These are phyloP conservation scores for Lasioglossum villosulum DNA, from an alignment of 2,888 invertebrate species.

Conservation along the genomic window DNA sequence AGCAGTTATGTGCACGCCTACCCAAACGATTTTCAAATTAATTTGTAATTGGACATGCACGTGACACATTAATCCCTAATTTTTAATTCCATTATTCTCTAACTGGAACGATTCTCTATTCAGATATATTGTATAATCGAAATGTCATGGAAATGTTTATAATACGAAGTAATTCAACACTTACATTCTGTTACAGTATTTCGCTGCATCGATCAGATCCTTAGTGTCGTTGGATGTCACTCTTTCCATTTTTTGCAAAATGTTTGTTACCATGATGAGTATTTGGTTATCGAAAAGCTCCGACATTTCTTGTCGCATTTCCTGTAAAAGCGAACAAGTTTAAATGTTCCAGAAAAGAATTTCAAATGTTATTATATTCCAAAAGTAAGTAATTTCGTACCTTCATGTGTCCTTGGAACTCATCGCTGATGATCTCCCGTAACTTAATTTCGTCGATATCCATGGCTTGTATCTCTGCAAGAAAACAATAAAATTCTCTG, in stretches of 20 bases:
- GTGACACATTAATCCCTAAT: background rate
- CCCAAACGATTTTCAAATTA: background rate
- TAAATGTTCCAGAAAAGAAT: background rate
- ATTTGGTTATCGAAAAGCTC: slow-evolving; percentile 67
- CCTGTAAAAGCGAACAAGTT: slow-evolving; percentile 49
- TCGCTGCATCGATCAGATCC: slow-evolving; percentile 39
- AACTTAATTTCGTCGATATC: background rate
- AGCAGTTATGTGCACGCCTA: slow-evolving; percentile 12
- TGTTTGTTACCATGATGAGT: slow-evolving; percentile 71
- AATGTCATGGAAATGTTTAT: background rate
- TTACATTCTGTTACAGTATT: slow-evolving; percentile 62
- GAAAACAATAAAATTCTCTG: background rate
- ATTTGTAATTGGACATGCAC: background rate
- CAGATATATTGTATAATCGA: too few species aligned
- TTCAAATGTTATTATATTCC: background rate
- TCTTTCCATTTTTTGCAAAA: slow-evolving; percentile 57
- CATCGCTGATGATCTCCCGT: slow-evolving; percentile 53
- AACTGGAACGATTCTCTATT: background rate
- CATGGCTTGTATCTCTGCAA: background rate
- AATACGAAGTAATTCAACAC: slow-evolving; percentile 10
- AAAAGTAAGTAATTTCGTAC: slow-evolving; percentile 44
- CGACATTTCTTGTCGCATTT: slow-evolving; percentile 68
- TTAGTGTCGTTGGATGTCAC: background rate
- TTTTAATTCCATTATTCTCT: background rate
- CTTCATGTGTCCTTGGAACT: slow-evolving; percentile 71